phyloP scores from a whole-genome alignment of 2,797 vertebrate genomes.

The Pangasius krempfi region DNA sequence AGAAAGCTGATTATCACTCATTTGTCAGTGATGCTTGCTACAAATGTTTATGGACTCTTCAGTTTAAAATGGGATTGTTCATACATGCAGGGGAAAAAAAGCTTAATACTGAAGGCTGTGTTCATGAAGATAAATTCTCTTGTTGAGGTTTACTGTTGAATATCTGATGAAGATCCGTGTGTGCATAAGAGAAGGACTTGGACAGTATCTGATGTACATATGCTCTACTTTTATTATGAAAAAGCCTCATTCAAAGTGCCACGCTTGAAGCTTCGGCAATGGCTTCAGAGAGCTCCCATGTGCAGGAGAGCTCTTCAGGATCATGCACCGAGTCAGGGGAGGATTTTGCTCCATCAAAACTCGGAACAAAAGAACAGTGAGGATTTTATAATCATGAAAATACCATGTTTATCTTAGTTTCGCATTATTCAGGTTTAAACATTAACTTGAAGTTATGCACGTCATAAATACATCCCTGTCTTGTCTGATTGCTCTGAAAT shows the following conservation, averaged over 20 bases:
- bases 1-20: background rate
- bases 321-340: constrained; percentile 46
- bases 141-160: background rate
- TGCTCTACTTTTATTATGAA: constrained; percentile 50
- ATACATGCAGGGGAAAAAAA: background rate
- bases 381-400: constrained; percentile 45
- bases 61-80: background rate
- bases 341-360: constrained; percentile 73
- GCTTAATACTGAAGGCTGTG: background rate
- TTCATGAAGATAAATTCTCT: background rate
- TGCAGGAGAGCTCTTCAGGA: constrained; percentile 43
- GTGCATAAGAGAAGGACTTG: background rate
- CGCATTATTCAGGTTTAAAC: too few relatives aligned
- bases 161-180: background rate
- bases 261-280: constrained; percentile 26
- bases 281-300: constrained; percentile 55
- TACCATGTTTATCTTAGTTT: background rate
- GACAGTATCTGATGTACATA: background rate
- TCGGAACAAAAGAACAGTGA: constrained; percentile 81
- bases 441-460: background rate
- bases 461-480: background rate
- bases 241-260: background rate
- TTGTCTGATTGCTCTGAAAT: background rate
- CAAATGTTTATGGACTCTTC: background rate
- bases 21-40: background rate